Base-by-base conservation (phyloP, 2,113 vertebrate species). In the Cardinalis cardinalis region DNA sequence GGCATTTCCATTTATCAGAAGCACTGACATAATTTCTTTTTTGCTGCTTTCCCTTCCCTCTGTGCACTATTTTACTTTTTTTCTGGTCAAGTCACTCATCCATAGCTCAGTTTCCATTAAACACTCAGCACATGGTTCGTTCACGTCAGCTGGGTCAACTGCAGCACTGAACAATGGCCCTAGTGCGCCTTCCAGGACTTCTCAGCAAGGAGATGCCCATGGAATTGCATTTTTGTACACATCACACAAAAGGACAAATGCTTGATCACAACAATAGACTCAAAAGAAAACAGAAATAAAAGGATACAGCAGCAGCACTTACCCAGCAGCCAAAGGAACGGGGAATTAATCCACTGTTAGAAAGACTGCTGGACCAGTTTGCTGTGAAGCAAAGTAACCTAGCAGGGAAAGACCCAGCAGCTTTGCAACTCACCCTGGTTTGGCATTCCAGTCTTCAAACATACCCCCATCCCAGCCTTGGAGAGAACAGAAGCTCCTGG, bases 1-100 rank as follows among this genome's bases (percentile, higher is more conserved):
- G 72, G 34, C 89, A 88, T 34, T 36, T 80, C 48, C n/a, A 74
- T 74, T 87, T 88, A 60, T 78, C 49, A 86, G 85, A 82, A 87
- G 36, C 48, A 85, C 46, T 76, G 63, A 48, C 68, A 75, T 58
- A 86, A 84, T 44, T 68, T 88, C 41, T 52, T 92, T 87, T 85
- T 92, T 72, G 79, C 64, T 68, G 71, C 63, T 59, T 94, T 86
- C 60, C 52, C n/a, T 89, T 88, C 18, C 36, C 48, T 71, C 52
- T 36, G 44, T 70, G 52, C 64, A 18, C 53, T 92, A 65, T 44
- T 92, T 74, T 55, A 71, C 59, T 95, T 83, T 68, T 68, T 75
- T 64, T 86, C 44, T 72, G 52, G n/a, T 61, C 90, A 52, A 71
- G 44, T 59, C 65, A 81, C 29, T 86, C 34, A 60, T 34, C 64